phyloP scores from a whole-genome alignment of 2,888 invertebrate species.

The Epiblema foenella region DNA sequence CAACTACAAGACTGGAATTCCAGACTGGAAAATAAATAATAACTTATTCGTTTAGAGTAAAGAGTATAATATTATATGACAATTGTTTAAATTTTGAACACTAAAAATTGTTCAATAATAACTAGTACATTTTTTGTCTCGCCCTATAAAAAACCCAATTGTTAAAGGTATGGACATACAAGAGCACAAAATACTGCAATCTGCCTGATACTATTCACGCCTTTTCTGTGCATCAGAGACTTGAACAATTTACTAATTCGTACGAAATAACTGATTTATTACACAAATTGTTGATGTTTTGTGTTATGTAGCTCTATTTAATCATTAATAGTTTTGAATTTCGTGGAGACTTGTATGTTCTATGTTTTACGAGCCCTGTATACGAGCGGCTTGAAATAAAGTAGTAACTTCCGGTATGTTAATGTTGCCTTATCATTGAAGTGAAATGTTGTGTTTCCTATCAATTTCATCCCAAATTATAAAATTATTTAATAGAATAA shows the following conservation, averaged over 20 bases:
- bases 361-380: constrained; percentile 21
- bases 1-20: too few species aligned
- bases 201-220: neutral
- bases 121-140: neutral
- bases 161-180: constrained; percentile 4
- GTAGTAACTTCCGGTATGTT: constrained; percentile 24
- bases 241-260: neutral
- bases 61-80: too few species aligned
- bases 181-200: neutral
- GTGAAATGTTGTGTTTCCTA: neutral
- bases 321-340: neutral
- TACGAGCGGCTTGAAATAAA: constrained; percentile 19
- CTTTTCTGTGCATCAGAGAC: neutral
- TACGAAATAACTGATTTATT: neutral
- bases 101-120: neutral
- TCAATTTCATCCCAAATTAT: neutral
- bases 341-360: neutral
- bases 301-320: neutral
- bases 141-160: constrained; percentile 18
- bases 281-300: neutral
- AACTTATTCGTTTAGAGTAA: too few species aligned
- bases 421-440: constrained; percentile 14
- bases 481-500: neutral
- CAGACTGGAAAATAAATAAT: too few species aligned
- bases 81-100: neutral